Percentiles rank a stretch among this genome's conserved stretches.
Conservation (phyloP, 1,140 invertebrate genomes). For the Ostrea edulis region DNA sequence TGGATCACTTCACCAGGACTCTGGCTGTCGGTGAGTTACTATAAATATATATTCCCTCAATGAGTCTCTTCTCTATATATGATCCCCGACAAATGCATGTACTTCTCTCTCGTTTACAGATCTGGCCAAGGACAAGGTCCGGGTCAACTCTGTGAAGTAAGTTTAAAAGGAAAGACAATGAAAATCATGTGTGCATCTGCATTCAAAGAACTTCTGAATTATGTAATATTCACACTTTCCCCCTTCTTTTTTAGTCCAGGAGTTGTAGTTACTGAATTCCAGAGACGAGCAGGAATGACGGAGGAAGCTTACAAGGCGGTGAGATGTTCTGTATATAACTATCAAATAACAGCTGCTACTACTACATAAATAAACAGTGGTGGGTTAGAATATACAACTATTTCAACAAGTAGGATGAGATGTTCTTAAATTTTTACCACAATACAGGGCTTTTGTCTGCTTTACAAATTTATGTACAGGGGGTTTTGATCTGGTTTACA, state of each 20-base stretch:
- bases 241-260: constrained; percentile 81
- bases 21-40: constrained; percentile 56
- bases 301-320: constrained; percentile 85
- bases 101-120: constrained; percentile 79
- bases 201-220: no score
- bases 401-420: no score
- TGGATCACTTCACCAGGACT: constrained; percentile 57
- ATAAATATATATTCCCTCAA: background rate
- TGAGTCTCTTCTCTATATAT: background rate
- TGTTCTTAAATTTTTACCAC: no score
- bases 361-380: no score
- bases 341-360: no score
- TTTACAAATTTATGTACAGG: no score
- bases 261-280: constrained; percentile 85
- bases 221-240: background rate
- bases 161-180: constrained; percentile 50
- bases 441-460: no score
- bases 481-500: no score
- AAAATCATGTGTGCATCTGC: background rate
- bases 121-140: constrained; percentile 87
- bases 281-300: constrained; percentile 86
- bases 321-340: constrained; percentile 34
- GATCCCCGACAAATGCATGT: background rate
- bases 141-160: constrained; percentile 91
- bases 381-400: no score